phyloP scores from a whole-genome alignment of 2,888 invertebrate species.

The Epinotia brunnichana region DNA sequence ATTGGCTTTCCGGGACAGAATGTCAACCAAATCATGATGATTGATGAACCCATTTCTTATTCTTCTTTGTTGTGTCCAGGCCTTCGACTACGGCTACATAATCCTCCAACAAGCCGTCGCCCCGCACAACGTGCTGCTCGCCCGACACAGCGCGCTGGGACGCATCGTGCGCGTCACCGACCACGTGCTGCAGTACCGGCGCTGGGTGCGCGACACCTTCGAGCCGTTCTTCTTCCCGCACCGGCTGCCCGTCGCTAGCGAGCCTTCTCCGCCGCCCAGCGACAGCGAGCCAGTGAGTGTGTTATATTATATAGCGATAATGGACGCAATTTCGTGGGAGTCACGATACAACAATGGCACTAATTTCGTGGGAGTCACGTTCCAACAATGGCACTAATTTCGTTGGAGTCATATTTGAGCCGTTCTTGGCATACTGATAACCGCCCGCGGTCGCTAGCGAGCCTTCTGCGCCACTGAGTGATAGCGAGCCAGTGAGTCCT shows the following conservation, averaged over 20 bases:
- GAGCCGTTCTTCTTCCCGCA: slow-evolving; percentile 75
- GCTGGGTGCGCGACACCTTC: slow-evolving; percentile 79
- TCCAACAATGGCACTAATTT: too few relatives aligned
- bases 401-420: too few relatives aligned
- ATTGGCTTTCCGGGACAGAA: too few relatives aligned
- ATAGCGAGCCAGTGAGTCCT: slow-evolving; percentile 30
- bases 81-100: slow-evolving; percentile 98
- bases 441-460: too few relatives aligned
- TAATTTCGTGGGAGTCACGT: too few relatives aligned
- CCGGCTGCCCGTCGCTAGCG: slow-evolving; percentile 44
- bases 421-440: too few relatives aligned
- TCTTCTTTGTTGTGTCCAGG: too few relatives aligned
- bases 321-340: too few relatives aligned
- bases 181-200: slow-evolving; percentile 89
- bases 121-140: slow-evolving; percentile 77
- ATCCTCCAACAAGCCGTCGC: slow-evolving; percentile 90
- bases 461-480: too few relatives aligned
- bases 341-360: too few relatives aligned
- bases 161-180: slow-evolving; percentile 96
- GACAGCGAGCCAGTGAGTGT: slow-evolving; percentile 61
- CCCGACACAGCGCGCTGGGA: slow-evolving; percentile 89
- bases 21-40: too few relatives aligned
- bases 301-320: too few relatives aligned
- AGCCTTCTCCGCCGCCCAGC: slow-evolving; percentile 45
- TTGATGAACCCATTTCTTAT: neutral